Base-by-base conservation (phyloP, 2,888 invertebrate genomes). In the Nysson spinosus region DNA sequence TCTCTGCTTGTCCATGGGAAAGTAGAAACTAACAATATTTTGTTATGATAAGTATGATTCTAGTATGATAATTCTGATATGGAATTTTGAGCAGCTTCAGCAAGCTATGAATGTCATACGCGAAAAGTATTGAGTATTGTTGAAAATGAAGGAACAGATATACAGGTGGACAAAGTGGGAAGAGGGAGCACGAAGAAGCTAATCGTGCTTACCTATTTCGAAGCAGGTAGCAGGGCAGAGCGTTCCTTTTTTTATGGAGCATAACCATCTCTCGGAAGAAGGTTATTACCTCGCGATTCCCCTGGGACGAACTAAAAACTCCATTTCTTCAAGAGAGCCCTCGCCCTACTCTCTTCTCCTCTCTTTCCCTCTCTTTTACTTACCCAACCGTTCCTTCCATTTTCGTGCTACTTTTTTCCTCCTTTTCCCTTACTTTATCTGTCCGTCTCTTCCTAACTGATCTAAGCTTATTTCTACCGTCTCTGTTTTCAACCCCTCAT, bases 221-320 rank as follows among this genome's bases (percentile, higher is more conserved):
- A 17, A 43, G 39, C 32, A 40, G 43, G 32, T 11, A 34, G 5
- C n/a, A 39, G 43, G 49, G 14, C 49, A 46, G 43, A 35, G 37
- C 39, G 14, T 50, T 60, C 44, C 26, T 66, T 69, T 75, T 72
- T 73, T 74, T 72, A 72, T 63, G 65, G 67, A 68, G 64, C 69
- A 70, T 70, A 72, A 66, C 71, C 69, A 65, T 67, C 67, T 54
- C 44, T 47, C 63, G 67, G 54, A 69, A 72, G 67, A 61, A 69
- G 67, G 66, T 75, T 78, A 78, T 78, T 78, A 76, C 75, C 74
- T 67, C 49, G 65, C 68, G 57, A 74, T 72, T 69, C 75, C 72
- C 64, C 62, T 20, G 44, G 68, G 69, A 71, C 46, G 52, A 69
- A 69, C 69, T 72, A 67, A 70, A 72, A 72, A 71, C 68, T 73